phyloP scores from a whole-genome alignment of 23 tunicate genomes.

The Trididemnum nubilum region DNA sequence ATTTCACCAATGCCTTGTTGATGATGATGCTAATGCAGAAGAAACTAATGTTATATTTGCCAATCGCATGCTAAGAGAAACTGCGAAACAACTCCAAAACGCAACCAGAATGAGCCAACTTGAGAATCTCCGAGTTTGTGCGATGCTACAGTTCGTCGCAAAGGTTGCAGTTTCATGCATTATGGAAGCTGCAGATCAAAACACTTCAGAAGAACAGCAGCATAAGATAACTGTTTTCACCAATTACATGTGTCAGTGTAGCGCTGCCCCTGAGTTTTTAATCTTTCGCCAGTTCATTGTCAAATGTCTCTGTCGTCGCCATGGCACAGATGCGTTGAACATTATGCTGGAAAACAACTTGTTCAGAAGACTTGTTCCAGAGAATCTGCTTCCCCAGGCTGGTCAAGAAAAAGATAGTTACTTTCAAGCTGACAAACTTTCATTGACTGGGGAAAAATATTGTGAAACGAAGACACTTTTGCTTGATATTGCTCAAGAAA shows the following conservation, averaged over 20 bases:
- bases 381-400: slow-evolving; percentile 5
- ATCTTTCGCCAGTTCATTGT: not conserved
- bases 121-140: slow-evolving; percentile 38
- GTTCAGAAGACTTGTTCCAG: slow-evolving; percentile 28
- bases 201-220: not conserved
- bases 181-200: not conserved
- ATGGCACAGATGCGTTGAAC: slow-evolving; percentile 35
- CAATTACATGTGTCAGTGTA: not conserved
- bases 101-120: slow-evolving; percentile 14
- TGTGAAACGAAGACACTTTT: not conserved
- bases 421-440: slow-evolving; percentile 13
- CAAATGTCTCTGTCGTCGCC: slow-evolving; percentile 38
- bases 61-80: not conserved
- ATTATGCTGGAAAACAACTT: slow-evolving; percentile 20
- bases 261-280: not conserved
- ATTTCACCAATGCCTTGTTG: not conserved
- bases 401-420: slow-evolving; percentile 8
- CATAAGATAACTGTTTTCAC: not conserved
- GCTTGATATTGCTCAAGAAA: not conserved
- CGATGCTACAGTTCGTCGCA: slow-evolving; percentile 18
- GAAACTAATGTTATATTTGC: not conserved
- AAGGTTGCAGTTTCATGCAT: slow-evolving; percentile 9
- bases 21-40: not conserved
- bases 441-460: slow-evolving; percentile 35
- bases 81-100: not conserved